phyloP scores from a whole-genome alignment of 2,888 invertebrate species.

The Euproctis similis region DNA sequence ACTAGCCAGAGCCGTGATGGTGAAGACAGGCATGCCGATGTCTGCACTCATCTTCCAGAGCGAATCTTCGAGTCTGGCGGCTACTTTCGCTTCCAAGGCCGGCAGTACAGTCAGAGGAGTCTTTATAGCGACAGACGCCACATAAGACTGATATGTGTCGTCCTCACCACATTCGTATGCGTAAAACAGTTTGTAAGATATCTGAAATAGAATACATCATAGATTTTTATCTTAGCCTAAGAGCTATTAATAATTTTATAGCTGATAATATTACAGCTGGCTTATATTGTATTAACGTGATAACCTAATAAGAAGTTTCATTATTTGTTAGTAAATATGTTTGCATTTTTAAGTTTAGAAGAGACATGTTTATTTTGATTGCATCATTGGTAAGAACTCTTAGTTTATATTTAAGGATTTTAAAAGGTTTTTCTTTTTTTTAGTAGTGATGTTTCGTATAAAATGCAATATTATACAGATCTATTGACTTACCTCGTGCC shows the following conservation, averaged over 20 bases:
- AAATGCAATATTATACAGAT: neutral
- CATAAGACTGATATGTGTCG: constrained; percentile 56
- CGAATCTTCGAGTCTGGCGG: constrained; percentile 54
- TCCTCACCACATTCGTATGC: constrained; percentile 59
- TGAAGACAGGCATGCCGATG: constrained; percentile 62
- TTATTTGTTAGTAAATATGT: no score
- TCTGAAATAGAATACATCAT: constrained; percentile 30
- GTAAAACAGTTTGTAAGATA: constrained; percentile 58
- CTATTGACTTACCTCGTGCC: constrained; percentile 63
- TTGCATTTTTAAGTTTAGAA: no score
- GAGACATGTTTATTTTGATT: no score
- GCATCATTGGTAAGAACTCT: no score
- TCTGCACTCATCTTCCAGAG: constrained; percentile 62
- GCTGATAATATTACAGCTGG: no score
- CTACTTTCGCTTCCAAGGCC: constrained; percentile 44
- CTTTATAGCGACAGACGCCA: constrained; percentile 49
- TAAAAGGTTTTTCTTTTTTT: no score
- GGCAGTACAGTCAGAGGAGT: constrained; percentile 60
- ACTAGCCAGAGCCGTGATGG: constrained; percentile 53
- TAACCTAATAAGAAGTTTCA: no score
- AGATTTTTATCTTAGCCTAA: no score
- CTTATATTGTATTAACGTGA: no score
- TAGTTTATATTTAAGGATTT: no score
- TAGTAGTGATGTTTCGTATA: no score
- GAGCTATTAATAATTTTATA: no score